Evolutionary conservation across 2,797 vertebrate genomes (phyloP).

Genomic region (Geotrypetes seraphini): DNA sequence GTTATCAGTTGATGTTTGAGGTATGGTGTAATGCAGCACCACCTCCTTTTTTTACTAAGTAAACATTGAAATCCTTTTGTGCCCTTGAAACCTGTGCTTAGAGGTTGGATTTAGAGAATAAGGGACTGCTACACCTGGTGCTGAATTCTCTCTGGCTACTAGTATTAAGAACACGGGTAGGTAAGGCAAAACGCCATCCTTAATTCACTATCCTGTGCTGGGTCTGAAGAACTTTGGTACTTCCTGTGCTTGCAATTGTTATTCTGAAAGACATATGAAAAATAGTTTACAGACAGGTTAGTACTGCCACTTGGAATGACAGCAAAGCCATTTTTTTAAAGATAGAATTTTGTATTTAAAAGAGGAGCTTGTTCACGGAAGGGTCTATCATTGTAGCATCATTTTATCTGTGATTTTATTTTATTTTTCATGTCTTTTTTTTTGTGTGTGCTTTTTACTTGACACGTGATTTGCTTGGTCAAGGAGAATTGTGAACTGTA

Average conservation of each 20-base stretch:
- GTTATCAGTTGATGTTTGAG: no score
- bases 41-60: conserved; percentile 26
- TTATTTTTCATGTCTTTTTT: not conserved
- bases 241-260: conserved; percentile 44
- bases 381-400: not conserved
- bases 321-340: not conserved
- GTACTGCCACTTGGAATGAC: conserved; percentile 25
- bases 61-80: conserved; percentile 42
- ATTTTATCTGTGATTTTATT: fast-evolving
- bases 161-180: not conserved
- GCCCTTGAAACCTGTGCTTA: conserved; percentile 40
- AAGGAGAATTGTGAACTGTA: not conserved
- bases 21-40: not conserved
- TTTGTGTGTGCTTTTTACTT: fast-evolving
- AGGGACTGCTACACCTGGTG: conserved; percentile 12
- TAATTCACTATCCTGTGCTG: conserved; percentile 9
- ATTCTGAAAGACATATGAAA: conserved; percentile 40
- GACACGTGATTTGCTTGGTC: no score
- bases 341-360: no score
- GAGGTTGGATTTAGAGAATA: conserved; percentile 15
- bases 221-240: conserved; percentile 12
- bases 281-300: conserved; percentile 24
- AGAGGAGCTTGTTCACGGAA: fast-evolving
- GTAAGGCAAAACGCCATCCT: conserved; percentile 36
- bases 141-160: conserved; percentile 13